Conservation (phyloP, 2,113 vertebrate genomes). For the Neotoma lepida region DNA sequence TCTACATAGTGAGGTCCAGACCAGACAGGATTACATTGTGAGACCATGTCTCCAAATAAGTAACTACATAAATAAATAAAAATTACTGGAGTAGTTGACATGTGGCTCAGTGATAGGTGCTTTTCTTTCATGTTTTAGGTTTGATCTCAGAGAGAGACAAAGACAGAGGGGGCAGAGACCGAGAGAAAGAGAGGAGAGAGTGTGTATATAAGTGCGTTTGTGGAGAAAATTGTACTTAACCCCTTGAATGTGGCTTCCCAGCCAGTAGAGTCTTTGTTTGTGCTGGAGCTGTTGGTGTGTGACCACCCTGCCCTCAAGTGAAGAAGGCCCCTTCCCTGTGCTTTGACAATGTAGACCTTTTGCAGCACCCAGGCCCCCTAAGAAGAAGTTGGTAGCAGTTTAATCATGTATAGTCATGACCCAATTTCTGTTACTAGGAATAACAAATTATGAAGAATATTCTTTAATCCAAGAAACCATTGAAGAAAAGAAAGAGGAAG, state of each 20-base stretch:
- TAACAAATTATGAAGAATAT: constrained; percentile 99
- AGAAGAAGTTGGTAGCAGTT: accelerated
- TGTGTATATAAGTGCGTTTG: neutral
- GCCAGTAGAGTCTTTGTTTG: neutral
- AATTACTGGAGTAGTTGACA: neutral
- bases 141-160: too few species aligned
- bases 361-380: neutral
- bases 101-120: neutral
- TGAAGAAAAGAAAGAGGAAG: constrained; percentile 97
- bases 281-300: neutral
- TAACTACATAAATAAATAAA: neutral
- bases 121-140: neutral
- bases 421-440: constrained; percentile 88
- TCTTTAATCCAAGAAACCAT: constrained; percentile 96
- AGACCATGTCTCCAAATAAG: neutral
- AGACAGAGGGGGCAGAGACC: neutral
- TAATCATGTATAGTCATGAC: neutral
- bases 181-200: neutral
- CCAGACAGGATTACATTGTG: neutral
- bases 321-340: neutral
- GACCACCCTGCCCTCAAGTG: neutral
- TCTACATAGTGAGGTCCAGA: neutral
- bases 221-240: neutral
- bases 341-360: neutral
- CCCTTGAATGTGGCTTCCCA: neutral